Percentiles rank a stretch among this genome's conserved stretches.
Evolutionary conservation across 1,140 invertebrate genomes (phyloP).

Genomic region (Papilio dardanus): DNA sequence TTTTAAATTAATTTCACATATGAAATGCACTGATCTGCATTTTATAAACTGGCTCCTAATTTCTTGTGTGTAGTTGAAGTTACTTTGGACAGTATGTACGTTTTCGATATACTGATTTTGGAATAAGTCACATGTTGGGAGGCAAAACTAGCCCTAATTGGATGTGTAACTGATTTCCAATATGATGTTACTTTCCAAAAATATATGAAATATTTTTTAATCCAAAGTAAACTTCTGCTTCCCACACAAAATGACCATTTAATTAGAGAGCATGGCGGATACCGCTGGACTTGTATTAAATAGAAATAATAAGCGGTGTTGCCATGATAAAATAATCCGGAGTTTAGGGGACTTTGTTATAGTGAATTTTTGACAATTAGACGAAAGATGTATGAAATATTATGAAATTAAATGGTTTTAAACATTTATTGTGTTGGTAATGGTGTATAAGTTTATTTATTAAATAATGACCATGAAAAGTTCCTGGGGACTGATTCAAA

Average conservation of each 20-base stretch:
- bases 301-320: conserved; percentile 47
- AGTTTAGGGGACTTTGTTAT: conserved; percentile 52
- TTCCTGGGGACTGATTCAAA: not conserved
- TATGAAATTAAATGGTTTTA: not conserved
- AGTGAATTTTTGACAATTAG: conserved; percentile 3
- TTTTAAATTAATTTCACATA: not conserved
- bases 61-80: conserved; percentile 15
- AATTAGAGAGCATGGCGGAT: conserved; percentile 9
- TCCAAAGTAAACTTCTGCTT: conserved; percentile 9
- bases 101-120: not conserved
- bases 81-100: not conserved
- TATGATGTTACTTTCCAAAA: too few species aligned
- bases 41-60: not conserved
- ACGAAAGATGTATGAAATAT: conserved; percentile 10
- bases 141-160: too few species aligned
- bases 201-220: too few species aligned
- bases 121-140: too few species aligned
- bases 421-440: conserved; percentile 38
- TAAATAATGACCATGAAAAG: not conserved
- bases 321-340: conserved; percentile 58
- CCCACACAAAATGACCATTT: not conserved
- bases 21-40: not conserved
- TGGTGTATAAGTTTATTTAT: conserved; percentile 38
- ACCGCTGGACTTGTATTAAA: conserved; percentile 53
- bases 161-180: too few species aligned